Base-by-base conservation (phyloP, 2,113 vertebrate species). In the Craseonycteris thonglongyai region DNA sequence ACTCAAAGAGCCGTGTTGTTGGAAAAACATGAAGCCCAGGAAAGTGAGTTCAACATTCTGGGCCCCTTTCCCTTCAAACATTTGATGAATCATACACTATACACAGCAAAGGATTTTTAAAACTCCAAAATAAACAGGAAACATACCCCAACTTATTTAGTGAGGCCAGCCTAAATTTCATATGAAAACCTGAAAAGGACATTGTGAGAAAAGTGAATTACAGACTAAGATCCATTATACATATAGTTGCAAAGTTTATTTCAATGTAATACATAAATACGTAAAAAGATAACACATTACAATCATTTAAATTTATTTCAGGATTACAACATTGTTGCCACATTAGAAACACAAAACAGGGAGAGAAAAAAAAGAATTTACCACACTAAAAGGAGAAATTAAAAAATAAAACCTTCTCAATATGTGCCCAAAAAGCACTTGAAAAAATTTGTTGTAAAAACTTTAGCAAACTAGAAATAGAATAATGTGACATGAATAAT, bases 121-220 rank as follows among this genome's bases (percentile, higher is more conserved):
- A 80, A 91, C 54, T 61, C 58, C 40, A 91, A 81, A 89, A 87
- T 68, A 74, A 91, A 78, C 45, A 94, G 42, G 6, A 8, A 80
- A 38, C 7, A 42, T 54, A 28, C 7, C 16, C 51, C 61, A 76
- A 38, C 56, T 83, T 83, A 38, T 71, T 78, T 86, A 85, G 80
- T 86, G 68, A 91, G 75, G 14, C n/a, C 24, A 68, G 35, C 9
- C 21, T 54, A 66, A 68, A 11, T 66, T 95, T 95, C 58, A 68
- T 38, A 92, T 80, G 87, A 94, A 96, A 94, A 94, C 19, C 74
- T 82, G 5, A 83, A 94, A 81, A 88, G 54, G 12, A 35, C 35
- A 81, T 90, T 82, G 22, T 21, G 66, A 86, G 21, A 79, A 92
- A 92, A 88, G 38, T 68, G 61, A 95, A 80, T 83, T 63, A 83